Evolutionary conservation across 2,888 invertebrate species (phyloP), one percentile per base, ranked within the genome.

Genomic region (Pinctada fucata): DNA sequence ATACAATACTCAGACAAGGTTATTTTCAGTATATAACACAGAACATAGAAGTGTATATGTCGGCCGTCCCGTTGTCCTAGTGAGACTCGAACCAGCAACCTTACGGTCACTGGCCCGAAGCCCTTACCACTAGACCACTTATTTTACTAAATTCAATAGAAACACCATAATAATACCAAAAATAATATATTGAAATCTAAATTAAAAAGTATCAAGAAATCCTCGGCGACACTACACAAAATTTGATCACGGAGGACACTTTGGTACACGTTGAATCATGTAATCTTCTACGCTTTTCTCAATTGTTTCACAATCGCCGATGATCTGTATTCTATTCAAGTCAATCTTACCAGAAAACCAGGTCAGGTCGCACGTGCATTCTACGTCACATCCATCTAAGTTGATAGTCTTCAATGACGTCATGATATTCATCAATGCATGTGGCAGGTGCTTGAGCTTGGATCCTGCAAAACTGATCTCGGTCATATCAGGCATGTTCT

Each of bases 341-440:
- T 58, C 70, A 13, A 76, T 45, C 76, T 77, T 79, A 10, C 72
- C 68, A 31, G 75, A 73, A 3, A 82, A 72, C 82, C 84, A 84
- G 6, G 67, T 78, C 50, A 85, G 64, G 65, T 83, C 82, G 52
- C 85, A 85, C 2, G 81, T 83, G 72, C 85, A 85, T 48, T 83
- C 84, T 31, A 85, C 75, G 0, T 48, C 65, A 3, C 68, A 68
- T 45, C 77, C 69, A 0, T 13, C n/a, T 3, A 86, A 66, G 47
- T 82, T 78, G 1, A 58, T 58, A 13, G 85, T 31, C 5, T 3
- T 70, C 1, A 8, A 47, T 5, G 83, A 69, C 5, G 10, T 74
- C 1, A 72, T 70, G 0, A 84, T 67, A 63, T 86, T 84, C 4
- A 58, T 31, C 13, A 86, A 68, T 10, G 86, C 86, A 49, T 79